These are phyloP conservation scores for Setipinna tenuifilis DNA, from an alignment of 2,797 vertebrate genomes.

Conservation along the genomic window DNA sequence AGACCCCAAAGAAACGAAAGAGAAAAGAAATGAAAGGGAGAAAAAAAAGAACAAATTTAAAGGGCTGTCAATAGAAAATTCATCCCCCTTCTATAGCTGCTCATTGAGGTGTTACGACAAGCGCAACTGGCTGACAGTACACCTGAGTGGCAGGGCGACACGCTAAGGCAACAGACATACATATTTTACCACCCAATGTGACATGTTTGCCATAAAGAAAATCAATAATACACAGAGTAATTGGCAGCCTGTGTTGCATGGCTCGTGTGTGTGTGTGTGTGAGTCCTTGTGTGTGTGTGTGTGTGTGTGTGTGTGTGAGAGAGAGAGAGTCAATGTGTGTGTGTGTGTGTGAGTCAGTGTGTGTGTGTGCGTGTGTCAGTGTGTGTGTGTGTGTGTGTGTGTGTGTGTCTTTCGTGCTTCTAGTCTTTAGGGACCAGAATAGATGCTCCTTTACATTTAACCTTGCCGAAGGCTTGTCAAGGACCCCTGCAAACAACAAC, in stretches of 20 bases:
- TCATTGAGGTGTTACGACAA: constrained; percentile 10
- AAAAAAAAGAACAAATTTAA: neutral
- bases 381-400: neutral
- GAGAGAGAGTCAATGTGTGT: neutral
- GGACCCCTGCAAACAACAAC: neutral
- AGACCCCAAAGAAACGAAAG: neutral
- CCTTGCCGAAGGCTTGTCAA: neutral
- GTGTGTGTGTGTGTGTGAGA: too few species aligned
- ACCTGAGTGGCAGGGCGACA: neutral
- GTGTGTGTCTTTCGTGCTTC: neutral
- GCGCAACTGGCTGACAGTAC: neutral
- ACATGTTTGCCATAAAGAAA: constrained; percentile 10
- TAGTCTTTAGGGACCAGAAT: neutral
- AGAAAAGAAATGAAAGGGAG: neutral
- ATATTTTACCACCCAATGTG: constrained; percentile 16
- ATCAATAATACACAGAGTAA: neutral
- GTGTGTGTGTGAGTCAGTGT: neutral
- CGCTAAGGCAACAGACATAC: neutral
- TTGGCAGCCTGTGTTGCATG: neutral
- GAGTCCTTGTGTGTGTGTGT: neutral
- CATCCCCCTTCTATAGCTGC: neutral
- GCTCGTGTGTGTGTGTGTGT: neutral
- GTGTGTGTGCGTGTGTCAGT: too few species aligned
- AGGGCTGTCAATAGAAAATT: neutral
- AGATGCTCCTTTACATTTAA: neutral